These are phyloP conservation scores for Galaxias olidus DNA, from an alignment of 2,797 vertebrate genomes.

Conservation along the genomic window DNA sequence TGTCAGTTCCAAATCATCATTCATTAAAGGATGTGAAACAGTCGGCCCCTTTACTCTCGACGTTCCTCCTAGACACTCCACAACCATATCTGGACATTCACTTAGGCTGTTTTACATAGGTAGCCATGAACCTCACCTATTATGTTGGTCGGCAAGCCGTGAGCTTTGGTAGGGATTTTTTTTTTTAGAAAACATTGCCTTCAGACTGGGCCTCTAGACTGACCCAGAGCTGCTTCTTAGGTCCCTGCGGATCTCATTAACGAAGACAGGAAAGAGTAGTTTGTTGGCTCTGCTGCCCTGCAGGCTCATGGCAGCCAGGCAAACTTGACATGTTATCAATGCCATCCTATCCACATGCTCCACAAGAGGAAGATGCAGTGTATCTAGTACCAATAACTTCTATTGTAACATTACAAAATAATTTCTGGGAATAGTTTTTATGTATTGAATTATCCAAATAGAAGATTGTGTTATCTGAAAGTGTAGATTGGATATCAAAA, in stretches of 20 bases:
- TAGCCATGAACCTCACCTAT: not conserved
- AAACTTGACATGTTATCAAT: slow-evolving; percentile 9
- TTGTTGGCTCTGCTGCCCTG: slow-evolving; percentile 24
- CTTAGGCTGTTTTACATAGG: too few species aligned
- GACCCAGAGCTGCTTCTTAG: slow-evolving; percentile 29
- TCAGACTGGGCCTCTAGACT: slow-evolving; percentile 27
- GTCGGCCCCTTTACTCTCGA: not conserved
- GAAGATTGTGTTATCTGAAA: too few species aligned
- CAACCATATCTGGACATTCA: not conserved
- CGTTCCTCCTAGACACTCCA: not conserved
- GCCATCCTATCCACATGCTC: not conserved
- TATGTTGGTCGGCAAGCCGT: not conserved
- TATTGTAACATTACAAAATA: not conserved
- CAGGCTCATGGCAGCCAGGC: slow-evolving; percentile 15
- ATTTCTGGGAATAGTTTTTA: too few species aligned
- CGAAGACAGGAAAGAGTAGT: slow-evolving; percentile 36
- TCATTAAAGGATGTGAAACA: slow-evolving; percentile 9
- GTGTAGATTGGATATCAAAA: too few species aligned
- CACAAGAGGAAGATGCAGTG: not conserved
- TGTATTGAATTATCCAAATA: too few species aligned
- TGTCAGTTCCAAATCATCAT: slow-evolving; percentile 2
- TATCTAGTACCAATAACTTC: not conserved
- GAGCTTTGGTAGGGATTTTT: not conserved
- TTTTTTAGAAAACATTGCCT: slow-evolving; percentile 1
- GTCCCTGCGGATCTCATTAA: slow-evolving; percentile 69